phyloP scores from a whole-genome alignment of 1,140 invertebrate genomes.

The Bombus ignitus region DNA sequence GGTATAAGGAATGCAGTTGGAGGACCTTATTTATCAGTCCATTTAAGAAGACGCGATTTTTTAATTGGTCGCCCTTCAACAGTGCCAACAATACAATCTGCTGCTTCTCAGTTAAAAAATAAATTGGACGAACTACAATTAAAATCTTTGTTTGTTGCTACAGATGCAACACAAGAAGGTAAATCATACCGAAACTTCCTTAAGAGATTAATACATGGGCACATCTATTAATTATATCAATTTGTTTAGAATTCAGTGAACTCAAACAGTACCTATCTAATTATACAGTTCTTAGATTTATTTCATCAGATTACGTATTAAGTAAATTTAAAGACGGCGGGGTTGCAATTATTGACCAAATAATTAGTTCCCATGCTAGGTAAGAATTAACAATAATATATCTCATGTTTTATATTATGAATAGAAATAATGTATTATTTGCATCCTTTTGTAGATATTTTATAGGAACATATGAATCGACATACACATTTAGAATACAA shows the following conservation, averaged over 20 bases:
- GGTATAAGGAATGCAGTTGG: slow-evolving; percentile 84
- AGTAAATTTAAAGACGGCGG: slow-evolving; percentile 91
- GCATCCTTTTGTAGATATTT: slow-evolving; percentile 86
- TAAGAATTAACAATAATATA: slow-evolving; percentile 70
- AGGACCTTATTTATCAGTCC: slow-evolving; percentile 90
- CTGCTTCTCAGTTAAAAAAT: slow-evolving; percentile 88
- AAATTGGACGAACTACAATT: slow-evolving; percentile 85
- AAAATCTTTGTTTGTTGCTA: slow-evolving; percentile 90
- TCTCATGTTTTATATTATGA: background rate
- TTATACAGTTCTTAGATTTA: slow-evolving; percentile 82
- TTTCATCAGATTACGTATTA: slow-evolving; percentile 78
- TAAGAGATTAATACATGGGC: background rate
- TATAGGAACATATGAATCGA: slow-evolving; percentile 96
- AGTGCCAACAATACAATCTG: slow-evolving; percentile 88
- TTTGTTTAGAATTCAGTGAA: slow-evolving; percentile 82
- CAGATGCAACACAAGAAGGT: slow-evolving; percentile 86
- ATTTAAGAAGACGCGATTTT: slow-evolving; percentile 94
- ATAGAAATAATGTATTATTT: slow-evolving; percentile 21
- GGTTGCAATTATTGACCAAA: slow-evolving; percentile 97
- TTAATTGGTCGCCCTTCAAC: slow-evolving; percentile 86
- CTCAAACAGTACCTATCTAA: slow-evolving; percentile 80
- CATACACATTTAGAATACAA: slow-evolving; percentile 97
- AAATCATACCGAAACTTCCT: slow-evolving; percentile 19
- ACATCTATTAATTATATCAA: background rate
- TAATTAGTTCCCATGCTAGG: slow-evolving; percentile 94